Conservation (phyloP, 2,888 invertebrate species). For the Alviniconcha strummeri region DNA sequence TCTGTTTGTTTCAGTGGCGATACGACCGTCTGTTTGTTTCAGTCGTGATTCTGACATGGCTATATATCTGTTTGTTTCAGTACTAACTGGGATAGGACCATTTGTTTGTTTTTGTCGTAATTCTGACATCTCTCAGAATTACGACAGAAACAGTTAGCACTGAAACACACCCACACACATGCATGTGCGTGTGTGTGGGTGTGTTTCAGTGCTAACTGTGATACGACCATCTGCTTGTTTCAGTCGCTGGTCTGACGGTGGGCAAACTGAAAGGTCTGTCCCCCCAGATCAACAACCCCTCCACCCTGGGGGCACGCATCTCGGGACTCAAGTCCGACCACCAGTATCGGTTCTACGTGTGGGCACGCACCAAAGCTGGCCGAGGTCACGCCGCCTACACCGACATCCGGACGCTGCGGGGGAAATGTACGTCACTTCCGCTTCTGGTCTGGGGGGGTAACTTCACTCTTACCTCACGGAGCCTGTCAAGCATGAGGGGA, state of each 20-base stretch:
- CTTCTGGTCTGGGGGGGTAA: not conserved
- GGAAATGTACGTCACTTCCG: slow-evolving; percentile 56
- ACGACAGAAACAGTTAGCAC: too few relatives aligned
- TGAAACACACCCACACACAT: too few relatives aligned
- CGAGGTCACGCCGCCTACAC: slow-evolving; percentile 82
- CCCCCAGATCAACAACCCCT: slow-evolving; percentile 84
- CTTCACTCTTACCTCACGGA: too few relatives aligned
- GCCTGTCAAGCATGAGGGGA: too few relatives aligned
- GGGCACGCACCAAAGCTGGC: slow-evolving; percentile 91
- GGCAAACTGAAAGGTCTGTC: slow-evolving; percentile 82
- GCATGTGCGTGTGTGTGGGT: not conserved
- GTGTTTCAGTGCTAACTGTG: not conserved
- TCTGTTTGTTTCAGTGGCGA: too few relatives aligned
- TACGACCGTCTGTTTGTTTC: too few relatives aligned
- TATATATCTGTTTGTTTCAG: not conserved
- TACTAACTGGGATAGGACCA: not conserved
- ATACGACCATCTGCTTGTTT: slow-evolving; percentile 6
- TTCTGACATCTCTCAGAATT: too few relatives aligned
- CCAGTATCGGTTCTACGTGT: slow-evolving; percentile 86
- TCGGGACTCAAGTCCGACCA: slow-evolving; percentile 91
- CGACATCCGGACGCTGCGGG: slow-evolving; percentile 65
- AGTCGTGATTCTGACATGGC: too few relatives aligned
- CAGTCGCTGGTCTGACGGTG: slow-evolving; percentile 75
- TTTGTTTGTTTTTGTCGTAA: slow-evolving; percentile 66
- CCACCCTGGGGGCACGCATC: slow-evolving; percentile 86